These are phyloP conservation scores for Serilophus lunatus DNA, from an alignment of 2,113 vertebrate genomes.

Conservation along the genomic window DNA sequence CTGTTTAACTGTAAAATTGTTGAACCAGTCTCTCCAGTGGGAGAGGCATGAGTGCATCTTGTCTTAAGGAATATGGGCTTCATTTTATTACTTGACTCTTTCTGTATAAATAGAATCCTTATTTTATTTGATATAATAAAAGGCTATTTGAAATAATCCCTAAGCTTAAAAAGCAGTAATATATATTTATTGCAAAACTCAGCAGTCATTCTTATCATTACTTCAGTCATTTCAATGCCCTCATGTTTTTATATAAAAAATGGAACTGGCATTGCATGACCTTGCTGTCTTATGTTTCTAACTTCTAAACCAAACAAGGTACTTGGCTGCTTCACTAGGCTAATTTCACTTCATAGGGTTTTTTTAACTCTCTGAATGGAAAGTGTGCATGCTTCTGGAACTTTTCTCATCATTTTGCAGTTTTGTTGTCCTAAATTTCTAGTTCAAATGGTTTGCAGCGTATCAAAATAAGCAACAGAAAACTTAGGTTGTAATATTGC, in stretches of 20 bases:
- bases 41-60: constrained; percentile 43
- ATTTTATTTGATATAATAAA: constrained; percentile 50
- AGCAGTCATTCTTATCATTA: not conserved
- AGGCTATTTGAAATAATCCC: constrained; percentile 18
- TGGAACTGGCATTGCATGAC: not conserved
- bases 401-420: not conserved
- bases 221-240: not conserved
- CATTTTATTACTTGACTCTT: constrained; percentile 40
- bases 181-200: constrained; percentile 15
- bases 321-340: not conserved
- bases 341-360: not conserved
- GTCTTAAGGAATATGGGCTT: constrained; percentile 48
- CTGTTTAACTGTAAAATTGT: constrained; percentile 75
- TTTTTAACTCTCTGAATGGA: not conserved
- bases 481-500: not conserved
- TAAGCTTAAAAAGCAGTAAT: constrained; percentile 17
- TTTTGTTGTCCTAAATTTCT: not conserved
- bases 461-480: not conserved
- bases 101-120: constrained; percentile 47
- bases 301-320: not conserved
- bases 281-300: not conserved
- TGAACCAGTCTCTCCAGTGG: constrained; percentile 63
- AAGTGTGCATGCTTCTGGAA: not conserved
- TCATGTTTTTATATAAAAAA: not conserved
- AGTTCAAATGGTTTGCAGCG: not conserved